These are phyloP conservation scores for Acipenser oxyrinchus DNA, from an alignment of 2,797 vertebrate genomes.

Conservation along the genomic window DNA sequence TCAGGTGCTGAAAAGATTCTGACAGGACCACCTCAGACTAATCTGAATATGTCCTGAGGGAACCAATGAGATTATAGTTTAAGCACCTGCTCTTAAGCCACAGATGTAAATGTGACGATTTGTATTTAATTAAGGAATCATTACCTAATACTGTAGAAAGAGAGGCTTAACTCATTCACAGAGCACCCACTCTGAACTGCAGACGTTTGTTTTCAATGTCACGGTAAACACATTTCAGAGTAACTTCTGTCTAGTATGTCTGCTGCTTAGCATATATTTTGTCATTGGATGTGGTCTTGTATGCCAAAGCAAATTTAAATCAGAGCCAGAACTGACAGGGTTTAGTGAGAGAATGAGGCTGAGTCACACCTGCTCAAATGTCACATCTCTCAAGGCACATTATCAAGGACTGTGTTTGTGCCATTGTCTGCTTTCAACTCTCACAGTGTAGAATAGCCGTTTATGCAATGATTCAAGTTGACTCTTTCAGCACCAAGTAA, in stretches of 20 bases:
- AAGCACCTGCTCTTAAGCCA: conserved; percentile 51
- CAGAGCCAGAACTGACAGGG: no score
- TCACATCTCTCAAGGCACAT: conserved; percentile 9
- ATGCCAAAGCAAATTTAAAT: no score
- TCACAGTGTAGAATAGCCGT: neutral
- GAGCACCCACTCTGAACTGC: neutral
- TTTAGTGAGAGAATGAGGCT: neutral
- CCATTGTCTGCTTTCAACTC: conserved; percentile 21
- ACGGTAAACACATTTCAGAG: no score
- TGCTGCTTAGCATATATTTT: neutral
- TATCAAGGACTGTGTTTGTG: conserved; percentile 9
- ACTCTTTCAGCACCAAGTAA: neutral
- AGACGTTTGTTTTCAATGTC: neutral
- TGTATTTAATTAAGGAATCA: conserved; percentile 33
- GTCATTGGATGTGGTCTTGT: neutral
- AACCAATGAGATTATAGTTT: conserved; percentile 46
- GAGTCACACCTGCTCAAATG: conserved; percentile 21
- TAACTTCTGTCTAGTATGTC: no score
- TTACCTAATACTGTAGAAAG: conserved; percentile 16
- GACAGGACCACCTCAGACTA: conserved; percentile 58
- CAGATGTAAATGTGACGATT: conserved; percentile 34
- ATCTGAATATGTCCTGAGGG: conserved; percentile 50
- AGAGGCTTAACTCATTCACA: conserved; percentile 15
- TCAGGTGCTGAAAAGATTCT: conserved; percentile 41
- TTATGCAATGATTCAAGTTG: no score